Evolutionary conservation across 2,797 vertebrate genomes (phyloP), one percentile per base, ranked within the genome.

Genomic region (Oryzias dopingdopingensis): DNA sequence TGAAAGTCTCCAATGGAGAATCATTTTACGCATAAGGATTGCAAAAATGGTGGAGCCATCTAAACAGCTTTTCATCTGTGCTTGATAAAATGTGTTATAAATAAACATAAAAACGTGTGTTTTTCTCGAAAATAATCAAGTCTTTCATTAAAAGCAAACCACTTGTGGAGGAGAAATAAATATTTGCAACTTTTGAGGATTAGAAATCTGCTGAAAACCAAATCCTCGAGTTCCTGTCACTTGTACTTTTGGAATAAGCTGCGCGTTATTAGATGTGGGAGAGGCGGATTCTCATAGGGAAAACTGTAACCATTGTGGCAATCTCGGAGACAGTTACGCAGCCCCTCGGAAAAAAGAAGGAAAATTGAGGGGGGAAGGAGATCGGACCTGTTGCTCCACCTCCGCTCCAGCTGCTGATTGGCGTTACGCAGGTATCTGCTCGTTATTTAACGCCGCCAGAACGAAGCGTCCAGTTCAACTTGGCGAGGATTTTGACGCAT

Each of bases 351-450:
- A 65, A 72, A 73, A 76, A 77, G 69, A 80, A 74, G 77, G 69
- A 80, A 81, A 32, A 32, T 10, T 3, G 32, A 12, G 10, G 32
- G 32, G 12, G 8, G 32, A 37, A 37, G 12, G 12, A 37, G 12
- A 37, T 1, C 2, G 29, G 83, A 74, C 54, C 63, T 62, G 75
- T 73, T 81, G 66, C 72, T 62, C 88, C 89, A 86, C 89, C 89
- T 87, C 91, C 88, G 88, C 84, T 74, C 71, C 71, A 70, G 81
- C 56, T 74, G 77, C 88, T 91, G 90, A 93, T 93, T 92, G 91
- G 91, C 86, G 70, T 85, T 88, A 78, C 82, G 88, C 85, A 87
- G 83, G 79, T 87, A 71, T 75, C 81, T 86, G 60, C 76, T 74
- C 59, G 67, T 86, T 87, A 90, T 91, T 89, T 90, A 90, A 87